These are phyloP conservation scores for Halcyon senegalensis DNA, from an alignment of 2,113 vertebrate genomes.

Conservation along the genomic window DNA sequence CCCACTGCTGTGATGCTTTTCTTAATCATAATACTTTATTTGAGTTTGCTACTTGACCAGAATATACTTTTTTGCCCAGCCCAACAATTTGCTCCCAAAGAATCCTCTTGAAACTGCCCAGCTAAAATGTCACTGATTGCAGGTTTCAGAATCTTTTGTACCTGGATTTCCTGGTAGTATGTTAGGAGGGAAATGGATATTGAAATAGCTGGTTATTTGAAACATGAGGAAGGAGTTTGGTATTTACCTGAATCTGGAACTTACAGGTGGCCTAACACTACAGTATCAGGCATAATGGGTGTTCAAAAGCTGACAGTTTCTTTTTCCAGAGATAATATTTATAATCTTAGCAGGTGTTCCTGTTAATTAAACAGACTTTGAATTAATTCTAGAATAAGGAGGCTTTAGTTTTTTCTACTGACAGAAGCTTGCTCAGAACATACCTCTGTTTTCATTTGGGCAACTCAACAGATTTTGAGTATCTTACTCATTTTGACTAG, in stretches of 20 bases:
- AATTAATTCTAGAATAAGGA: not conserved
- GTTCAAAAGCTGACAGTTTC: not conserved
- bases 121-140: not conserved
- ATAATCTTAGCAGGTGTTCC: not conserved
- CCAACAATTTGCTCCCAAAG: not conserved
- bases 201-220: not conserved
- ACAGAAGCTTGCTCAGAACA: not conserved
- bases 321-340: not conserved
- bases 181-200: not conserved
- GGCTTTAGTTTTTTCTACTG: not conserved
- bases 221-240: not conserved
- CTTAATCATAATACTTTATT: not conserved
- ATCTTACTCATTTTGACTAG: not conserved
- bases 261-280: not conserved
- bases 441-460: not conserved
- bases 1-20: not conserved
- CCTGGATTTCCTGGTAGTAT: not conserved
- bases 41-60: not conserved
- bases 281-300: not conserved
- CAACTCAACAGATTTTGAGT: not conserved
- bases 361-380: not conserved
- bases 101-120: not conserved
- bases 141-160: not conserved
- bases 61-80: not conserved
- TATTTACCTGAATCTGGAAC: not conserved